Percentiles rank a stretch among this genome's conserved stretches.
Evolutionary conservation across 1,140 invertebrate species (phyloP).

Genomic region (Drosophila tropicalis): DNA sequence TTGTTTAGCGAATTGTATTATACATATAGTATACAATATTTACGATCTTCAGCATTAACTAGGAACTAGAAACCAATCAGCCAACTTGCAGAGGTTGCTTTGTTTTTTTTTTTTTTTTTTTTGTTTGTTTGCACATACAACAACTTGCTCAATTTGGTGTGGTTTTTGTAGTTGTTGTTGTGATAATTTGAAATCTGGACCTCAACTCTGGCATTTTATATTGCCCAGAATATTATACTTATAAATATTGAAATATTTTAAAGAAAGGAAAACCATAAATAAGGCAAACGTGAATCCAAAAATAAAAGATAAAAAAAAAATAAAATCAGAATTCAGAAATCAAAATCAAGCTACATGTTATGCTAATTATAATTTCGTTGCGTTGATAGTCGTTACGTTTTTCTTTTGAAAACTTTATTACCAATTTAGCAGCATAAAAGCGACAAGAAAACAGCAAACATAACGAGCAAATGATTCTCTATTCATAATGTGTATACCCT

Average conservation of each 20-base stretch:
- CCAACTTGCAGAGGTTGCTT: background rate
- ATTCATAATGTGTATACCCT: background rate
- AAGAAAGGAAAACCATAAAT: conserved; percentile 14
- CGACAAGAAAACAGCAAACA: background rate
- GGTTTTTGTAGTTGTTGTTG: background rate
- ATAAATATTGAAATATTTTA: conserved; percentile 14
- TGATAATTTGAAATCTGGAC: conserved; percentile 13
- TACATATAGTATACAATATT: background rate
- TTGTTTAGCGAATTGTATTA: background rate
- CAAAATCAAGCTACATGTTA: conserved; percentile 11
- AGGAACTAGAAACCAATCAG: conserved; percentile 11
- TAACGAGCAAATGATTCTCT: background rate
- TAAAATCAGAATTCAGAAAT: background rate
- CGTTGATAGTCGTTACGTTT: background rate
- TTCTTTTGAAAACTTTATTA: conserved; percentile 15
- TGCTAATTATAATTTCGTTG: conserved; percentile 7
- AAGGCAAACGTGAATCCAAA: conserved; percentile 3
- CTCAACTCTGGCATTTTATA: conserved; percentile 12
- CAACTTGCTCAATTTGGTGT: conserved; percentile 6
- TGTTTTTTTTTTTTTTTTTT: no score
- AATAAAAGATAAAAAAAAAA: background rate
- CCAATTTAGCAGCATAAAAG: conserved; percentile 2
- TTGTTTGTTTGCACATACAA: conserved; percentile 5
- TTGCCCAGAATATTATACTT: conserved; percentile 13
- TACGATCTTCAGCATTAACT: conserved; percentile 4